A percentile compares a stretch with the other conserved stretches of the same genome.
These are phyloP conservation scores for Meteorus cinctellus DNA, from an alignment of 2,888 invertebrate species.

Conservation along the genomic window DNA sequence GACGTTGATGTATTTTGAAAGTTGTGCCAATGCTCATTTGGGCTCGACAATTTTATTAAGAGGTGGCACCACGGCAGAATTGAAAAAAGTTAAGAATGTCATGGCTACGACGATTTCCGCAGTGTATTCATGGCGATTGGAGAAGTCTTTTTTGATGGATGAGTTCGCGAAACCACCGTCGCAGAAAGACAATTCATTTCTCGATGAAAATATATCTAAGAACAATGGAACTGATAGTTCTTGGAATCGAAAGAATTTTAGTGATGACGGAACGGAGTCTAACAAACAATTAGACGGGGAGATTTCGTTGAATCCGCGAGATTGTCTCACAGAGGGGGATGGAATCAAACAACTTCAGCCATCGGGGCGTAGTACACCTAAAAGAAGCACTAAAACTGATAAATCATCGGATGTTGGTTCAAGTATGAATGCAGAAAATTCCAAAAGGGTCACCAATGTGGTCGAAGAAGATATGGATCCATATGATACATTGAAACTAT, in stretches of 20 bases:
- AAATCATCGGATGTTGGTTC: slow-evolving; percentile 44
- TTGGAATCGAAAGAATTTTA: slow-evolving; percentile 48
- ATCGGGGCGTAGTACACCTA: slow-evolving; percentile 45
- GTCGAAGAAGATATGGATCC: slow-evolving; percentile 61
- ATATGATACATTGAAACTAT: slow-evolving; percentile 69
- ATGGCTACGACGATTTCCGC: slow-evolving; percentile 87
- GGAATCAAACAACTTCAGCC: slow-evolving; percentile 46
- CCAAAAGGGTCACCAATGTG: slow-evolving; percentile 61
- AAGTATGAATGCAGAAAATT: slow-evolving; percentile 51
- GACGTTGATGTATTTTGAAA: slow-evolving; percentile 95
- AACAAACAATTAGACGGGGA: slow-evolving; percentile 49
- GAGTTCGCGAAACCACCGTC: slow-evolving; percentile 86
- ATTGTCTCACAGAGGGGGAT: slow-evolving; percentile 13
- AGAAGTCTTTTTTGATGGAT: slow-evolving; percentile 91
- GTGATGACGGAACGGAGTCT: not conserved
- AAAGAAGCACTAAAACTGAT: slow-evolving; percentile 25
- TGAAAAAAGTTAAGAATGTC: slow-evolving; percentile 88
- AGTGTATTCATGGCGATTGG: slow-evolving; percentile 93
- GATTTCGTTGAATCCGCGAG: slow-evolving; percentile 24
- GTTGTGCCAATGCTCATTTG: slow-evolving; percentile 86
- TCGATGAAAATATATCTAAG: slow-evolving; percentile 62
- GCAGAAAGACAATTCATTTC: slow-evolving; percentile 75
- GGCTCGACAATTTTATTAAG: slow-evolving; percentile 91
- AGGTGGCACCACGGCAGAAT: slow-evolving; percentile 83
- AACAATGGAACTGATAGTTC: slow-evolving; percentile 68